phyloP scores from a whole-genome alignment of 1,140 invertebrate species.

The Formica selysi region DNA sequence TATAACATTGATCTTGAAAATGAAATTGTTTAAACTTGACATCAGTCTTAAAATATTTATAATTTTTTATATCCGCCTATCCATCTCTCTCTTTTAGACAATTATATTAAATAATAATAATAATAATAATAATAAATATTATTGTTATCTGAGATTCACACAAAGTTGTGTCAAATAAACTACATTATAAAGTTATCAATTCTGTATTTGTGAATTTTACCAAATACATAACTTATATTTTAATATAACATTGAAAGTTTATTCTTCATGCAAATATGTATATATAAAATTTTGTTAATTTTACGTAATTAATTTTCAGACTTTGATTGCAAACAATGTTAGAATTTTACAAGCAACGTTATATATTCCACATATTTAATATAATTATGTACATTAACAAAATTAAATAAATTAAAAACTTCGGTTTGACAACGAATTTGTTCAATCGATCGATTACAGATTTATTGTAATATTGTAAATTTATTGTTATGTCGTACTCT shows the following conservation, averaged over 20 bases:
- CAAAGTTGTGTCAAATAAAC: neutral
- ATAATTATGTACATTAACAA: neutral
- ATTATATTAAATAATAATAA: too few relatives aligned
- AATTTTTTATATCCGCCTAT: neutral
- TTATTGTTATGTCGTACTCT: neutral
- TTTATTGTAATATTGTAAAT: neutral
- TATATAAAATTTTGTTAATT: neutral
- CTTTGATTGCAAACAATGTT: neutral
- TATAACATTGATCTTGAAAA: neutral
- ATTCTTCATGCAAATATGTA: neutral
- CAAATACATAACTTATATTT: neutral
- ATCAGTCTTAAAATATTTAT: neutral
- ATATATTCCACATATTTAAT: neutral
- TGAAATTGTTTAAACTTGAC: neutral
- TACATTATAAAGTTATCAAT: neutral
- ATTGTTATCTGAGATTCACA: neutral
- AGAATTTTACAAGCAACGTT: neutral
- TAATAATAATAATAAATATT: neutral
- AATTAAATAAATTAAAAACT: neutral
- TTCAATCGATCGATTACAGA: neutral
- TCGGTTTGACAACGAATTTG: neutral
- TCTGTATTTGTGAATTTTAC: conserved; percentile 1
- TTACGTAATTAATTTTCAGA: neutral
- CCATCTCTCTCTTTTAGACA: neutral
- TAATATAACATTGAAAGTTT: neutral